Base-by-base conservation (phyloP, 2,888 invertebrate genomes). In the Oxycera nigricornis region DNA sequence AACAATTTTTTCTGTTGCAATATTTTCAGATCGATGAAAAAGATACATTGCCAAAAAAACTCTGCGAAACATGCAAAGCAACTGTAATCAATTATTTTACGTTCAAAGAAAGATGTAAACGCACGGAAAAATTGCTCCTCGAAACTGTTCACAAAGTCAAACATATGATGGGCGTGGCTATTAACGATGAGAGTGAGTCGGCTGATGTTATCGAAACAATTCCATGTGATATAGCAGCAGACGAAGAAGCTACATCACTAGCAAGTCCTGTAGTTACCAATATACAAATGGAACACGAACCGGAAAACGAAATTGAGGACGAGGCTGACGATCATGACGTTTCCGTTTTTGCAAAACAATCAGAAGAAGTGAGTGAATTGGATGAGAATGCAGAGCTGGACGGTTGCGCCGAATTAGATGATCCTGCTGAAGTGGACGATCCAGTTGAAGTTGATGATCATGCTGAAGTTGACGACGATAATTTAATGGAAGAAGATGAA, bases 41-140 rank as follows among this genome's bases (percentile, higher is more conserved):
- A 22, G 75, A 77, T 52, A 35, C 68, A 52, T 68, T 77, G 20
- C 76, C 77, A 9, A 70, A 70, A n/a, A 76, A 76, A 73, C 76
- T 77, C 7, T 77, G 77, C 17, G 72, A 61, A 72, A 31, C 14
- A 1, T 77, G 77, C 24, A 77, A 77, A 76, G 59, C 59, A 22
- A 73, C 76, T 22, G 68, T 76, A 2, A 72, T 74, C 9, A 74
- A 67, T 46, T 77, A 73, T 30, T 76, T 76, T 46, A 61, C 73
- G 3, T 77, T 77, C 26, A 77, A 77, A 67, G 62, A 74, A 59
- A 77, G 75, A 61, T 75, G 73, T 1, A 76, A 75, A 31, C 73
- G 76, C 17, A 73, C 74, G 0, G 75, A 77, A 39, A 35, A 76
- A 57, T 50, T 74, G 14, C 39, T 72, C 1, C 14, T 39, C 14